Evolutionary conservation across 2,113 vertebrate species (phyloP).

Genomic region (Brachyistius frenatus): DNA sequence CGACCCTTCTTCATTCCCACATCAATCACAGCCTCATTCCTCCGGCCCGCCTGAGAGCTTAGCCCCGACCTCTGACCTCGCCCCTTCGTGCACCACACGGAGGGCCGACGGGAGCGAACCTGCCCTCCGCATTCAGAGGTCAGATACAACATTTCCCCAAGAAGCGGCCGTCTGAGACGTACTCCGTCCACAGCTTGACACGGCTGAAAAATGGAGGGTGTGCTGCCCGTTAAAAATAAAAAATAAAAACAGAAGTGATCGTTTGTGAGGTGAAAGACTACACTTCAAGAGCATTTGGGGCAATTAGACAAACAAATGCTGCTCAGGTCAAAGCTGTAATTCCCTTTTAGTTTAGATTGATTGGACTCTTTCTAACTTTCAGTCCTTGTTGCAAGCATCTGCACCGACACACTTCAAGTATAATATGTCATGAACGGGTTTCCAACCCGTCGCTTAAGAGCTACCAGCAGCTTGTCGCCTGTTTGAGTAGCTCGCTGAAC

Average conservation of each 20-base stretch:
- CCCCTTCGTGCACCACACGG: conserved; percentile 53
- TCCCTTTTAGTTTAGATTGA: neutral
- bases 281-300: neutral
- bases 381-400: neutral
- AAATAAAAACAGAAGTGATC: conserved; percentile 36
- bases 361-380: neutral
- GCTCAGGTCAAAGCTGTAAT: conserved; percentile 3
- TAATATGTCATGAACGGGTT: neutral
- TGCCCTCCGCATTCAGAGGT: conserved; percentile 61
- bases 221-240: neutral
- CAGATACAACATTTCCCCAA: conserved; percentile 54
- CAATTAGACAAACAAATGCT: conserved; percentile 11
- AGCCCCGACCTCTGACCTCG: conserved; percentile 60
- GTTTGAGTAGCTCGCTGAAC: too few relatives aligned
- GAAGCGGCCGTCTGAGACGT: conserved; percentile 48
- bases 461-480: neutral
- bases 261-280: conserved; percentile 23
- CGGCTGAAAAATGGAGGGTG: conserved; percentile 46
- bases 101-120: conserved; percentile 49
- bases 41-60: conserved; percentile 40
- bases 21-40: conserved; percentile 73
- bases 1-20: conserved; percentile 53
- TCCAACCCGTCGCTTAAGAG: neutral
- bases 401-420: neutral
- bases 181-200: conserved; percentile 45